Evolutionary conservation across 2,888 invertebrate species (phyloP), one percentile per base, ranked within the genome.

Genomic region (Archaeoteleia sp.): DNA sequence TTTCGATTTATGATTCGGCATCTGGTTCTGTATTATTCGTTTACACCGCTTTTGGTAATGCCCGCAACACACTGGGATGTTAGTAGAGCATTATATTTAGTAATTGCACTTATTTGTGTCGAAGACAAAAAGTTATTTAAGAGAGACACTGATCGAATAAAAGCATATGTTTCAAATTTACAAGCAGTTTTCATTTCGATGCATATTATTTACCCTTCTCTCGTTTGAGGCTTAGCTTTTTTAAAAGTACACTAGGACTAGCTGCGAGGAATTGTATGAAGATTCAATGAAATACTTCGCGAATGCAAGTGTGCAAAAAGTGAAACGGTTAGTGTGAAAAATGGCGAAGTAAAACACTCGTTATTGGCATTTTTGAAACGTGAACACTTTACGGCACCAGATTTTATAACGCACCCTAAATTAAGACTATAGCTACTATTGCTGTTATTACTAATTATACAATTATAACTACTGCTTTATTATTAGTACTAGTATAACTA

Each of bases 41-140:
- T 32, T 46, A 25, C 46, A 39, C 25, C 12, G n/a, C 25, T 32
- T 32, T 2, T 32, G 3, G 45, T 63, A 48, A 55, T 55, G 63
- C 63, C 48, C 55, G 29, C 40, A 46, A 43, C 29, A 32, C 27
- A 25, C 20, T 17, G 32, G 25, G 46, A 39, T 37, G 17, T 57
- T 34, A n/a, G 4, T 25, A 0, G 54, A 62, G 63, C 63, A 57
- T 65, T 65, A 54, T 14, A 23, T 51, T 57, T 65, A 51, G 48
- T 65, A 65, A 65, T 65, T 65, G 63, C 63, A 65, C 63, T 65
- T 65, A 65, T 57, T 57, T n/a, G n/a, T n/a, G n/a, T 51, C 46
- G 39, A 54, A 40, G 45, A 46, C 40, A 34, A 32, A 20, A 23
- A 40, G 9, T 39, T 39, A n/a, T n/a, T n/a, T n/a, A n/a, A n/a